Evolutionary conservation across 2,113 vertebrate genomes (phyloP).

Genomic region (Euleptes europaea): DNA sequence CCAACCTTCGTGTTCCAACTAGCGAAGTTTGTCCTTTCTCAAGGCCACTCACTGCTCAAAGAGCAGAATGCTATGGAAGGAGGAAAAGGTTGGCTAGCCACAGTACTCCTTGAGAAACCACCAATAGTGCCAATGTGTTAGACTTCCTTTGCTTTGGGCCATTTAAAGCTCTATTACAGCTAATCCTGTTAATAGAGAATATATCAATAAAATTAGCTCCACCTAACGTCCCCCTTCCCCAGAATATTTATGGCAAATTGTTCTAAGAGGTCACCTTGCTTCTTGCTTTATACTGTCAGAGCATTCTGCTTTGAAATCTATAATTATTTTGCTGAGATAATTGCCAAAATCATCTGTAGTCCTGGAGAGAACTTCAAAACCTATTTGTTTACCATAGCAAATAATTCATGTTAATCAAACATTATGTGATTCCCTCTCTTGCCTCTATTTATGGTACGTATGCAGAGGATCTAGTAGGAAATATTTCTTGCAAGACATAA

Average conservation of each 20-base stretch:
- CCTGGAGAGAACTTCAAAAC: constrained; percentile 63
- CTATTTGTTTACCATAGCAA: constrained; percentile 66
- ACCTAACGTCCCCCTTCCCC: constrained; percentile 53
- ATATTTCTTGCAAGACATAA: fast-evolving
- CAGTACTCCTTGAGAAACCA: not conserved
- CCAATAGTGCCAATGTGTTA: fast-evolving
- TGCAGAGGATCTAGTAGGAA: fast-evolving
- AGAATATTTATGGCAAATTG: constrained; percentile 55
- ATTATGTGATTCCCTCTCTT: constrained; percentile 27
- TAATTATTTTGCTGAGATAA: constrained; percentile 66
- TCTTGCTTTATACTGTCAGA: constrained; percentile 39
- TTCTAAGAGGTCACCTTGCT: constrained; percentile 54
- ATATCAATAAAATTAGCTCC: constrained; percentile 43
- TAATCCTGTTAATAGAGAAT: constrained; percentile 61
- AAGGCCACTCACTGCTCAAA: not conserved
- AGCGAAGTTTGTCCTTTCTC: not conserved
- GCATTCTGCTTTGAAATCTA: constrained; percentile 58
- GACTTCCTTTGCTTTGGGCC: constrained; percentile 21
- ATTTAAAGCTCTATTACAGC: constrained; percentile 24
- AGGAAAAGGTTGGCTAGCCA: not conserved
- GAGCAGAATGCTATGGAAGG: not conserved
- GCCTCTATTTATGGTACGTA: not conserved
- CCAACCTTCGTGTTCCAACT: not conserved
- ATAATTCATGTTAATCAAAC: constrained; percentile 60
- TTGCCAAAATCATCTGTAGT: constrained; percentile 63